Evolutionary conservation across 2,113 vertebrate genomes (phyloP), one percentile per base, ranked within the genome.

Genomic region (Hyperoodon ampullatus): DNA sequence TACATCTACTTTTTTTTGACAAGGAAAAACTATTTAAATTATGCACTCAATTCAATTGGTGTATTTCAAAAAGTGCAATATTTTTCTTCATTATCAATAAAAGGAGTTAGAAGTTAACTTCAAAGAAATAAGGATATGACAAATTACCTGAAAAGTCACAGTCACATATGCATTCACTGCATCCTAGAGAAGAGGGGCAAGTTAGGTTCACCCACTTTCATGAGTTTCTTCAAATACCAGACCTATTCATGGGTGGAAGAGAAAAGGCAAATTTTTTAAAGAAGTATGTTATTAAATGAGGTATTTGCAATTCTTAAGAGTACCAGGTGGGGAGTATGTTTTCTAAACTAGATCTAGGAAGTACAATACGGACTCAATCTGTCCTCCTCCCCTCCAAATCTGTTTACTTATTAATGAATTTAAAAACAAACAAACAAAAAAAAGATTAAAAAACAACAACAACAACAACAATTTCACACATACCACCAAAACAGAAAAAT

Each of bases 81-180:
- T 55, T 89, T 93, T 74, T 94, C 77, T 65, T 82, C 8, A 35
- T 80, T 60, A 60, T 60, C 39, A 53, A 70, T 92, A 50, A 82
- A 44, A 82, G 44, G 55, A 93, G 58, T 65, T 85, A 93, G 58
- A 74, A 89, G 74, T 94, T 82, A 81, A 50, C 53, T 88, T 94
- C 55, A 83, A 81, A 88, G 19, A 94, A 94, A 82, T 60, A 60
- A 65, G 42, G 19, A 94, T 60, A 58, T 35, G 18, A 24, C 53
- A 80, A 82, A 42, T 72, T 72, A 72, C 44, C 65, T 39, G 61
- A 72, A 53, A 94, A 82, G 33, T 88, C 65, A 72, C 26, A 72
- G 55, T 81, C 16, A 61, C 5, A 26, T 80, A 55, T 47, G 26
- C 24, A 74, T 21, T 92, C 55, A 74, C 26, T 92, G n/a, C 33